These are phyloP conservation scores for Margaritifera margaritifera DNA, from an alignment of 2,888 invertebrate species.

Conservation along the genomic window DNA sequence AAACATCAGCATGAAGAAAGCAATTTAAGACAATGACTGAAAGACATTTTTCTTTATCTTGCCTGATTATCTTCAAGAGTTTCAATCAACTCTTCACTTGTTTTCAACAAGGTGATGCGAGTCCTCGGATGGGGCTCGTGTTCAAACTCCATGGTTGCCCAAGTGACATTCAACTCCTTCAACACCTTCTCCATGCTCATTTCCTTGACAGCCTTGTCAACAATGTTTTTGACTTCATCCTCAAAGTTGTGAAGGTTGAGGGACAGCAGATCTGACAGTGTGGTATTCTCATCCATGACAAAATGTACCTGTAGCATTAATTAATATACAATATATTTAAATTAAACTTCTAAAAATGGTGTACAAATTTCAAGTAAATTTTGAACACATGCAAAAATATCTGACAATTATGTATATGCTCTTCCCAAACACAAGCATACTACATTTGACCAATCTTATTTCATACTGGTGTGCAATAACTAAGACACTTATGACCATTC, in stretches of 20 bases:
- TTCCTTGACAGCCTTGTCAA: slow-evolving; percentile 98
- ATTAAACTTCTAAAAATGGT: too few relatives aligned
- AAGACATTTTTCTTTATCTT: neutral
- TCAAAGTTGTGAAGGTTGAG: slow-evolving; percentile 96
- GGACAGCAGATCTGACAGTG: slow-evolving; percentile 90
- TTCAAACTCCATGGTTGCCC: slow-evolving; percentile 92
- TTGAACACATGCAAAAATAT: too few relatives aligned
- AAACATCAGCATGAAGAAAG: too few relatives aligned
- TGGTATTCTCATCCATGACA: slow-evolving; percentile 93
- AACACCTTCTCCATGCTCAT: slow-evolving; percentile 98
- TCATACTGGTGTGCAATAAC: too few relatives aligned
- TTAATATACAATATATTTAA: too few relatives aligned
- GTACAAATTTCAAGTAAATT: too few relatives aligned
- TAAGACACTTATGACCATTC: too few relatives aligned
- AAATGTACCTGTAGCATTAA: slow-evolving; percentile 83
- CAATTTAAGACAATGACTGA: too few relatives aligned
- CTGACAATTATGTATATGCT: too few relatives aligned
- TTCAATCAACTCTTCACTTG: slow-evolving; percentile 96
- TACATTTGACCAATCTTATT: too few relatives aligned
- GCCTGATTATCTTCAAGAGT: slow-evolving; percentile 97
- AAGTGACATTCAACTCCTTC: slow-evolving; percentile 90
- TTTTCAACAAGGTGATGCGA: slow-evolving; percentile 87
- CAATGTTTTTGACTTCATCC: slow-evolving; percentile 95
- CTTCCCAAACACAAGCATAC: too few relatives aligned
- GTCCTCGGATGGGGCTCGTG: slow-evolving; percentile 90